These are phyloP conservation scores for Carcharodon carcharias DNA, from an alignment of 2,797 vertebrate species.

Conservation along the genomic window DNA sequence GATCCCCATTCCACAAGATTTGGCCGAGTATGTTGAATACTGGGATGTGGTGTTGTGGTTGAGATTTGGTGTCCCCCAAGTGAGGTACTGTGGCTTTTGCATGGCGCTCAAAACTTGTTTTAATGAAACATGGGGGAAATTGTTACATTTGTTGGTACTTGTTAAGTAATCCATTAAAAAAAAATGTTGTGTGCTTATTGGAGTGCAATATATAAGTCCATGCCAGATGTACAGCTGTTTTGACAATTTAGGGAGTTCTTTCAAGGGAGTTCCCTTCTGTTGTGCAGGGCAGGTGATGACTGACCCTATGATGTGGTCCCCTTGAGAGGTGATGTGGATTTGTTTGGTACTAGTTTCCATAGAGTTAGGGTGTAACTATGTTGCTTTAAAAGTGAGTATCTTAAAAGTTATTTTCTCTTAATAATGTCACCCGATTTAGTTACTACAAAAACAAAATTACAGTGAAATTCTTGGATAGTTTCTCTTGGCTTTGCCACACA, in stretches of 20 bases:
- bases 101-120: not conserved
- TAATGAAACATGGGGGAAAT: not conserved
- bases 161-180: not conserved
- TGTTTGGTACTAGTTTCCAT: slow-evolving; percentile 22
- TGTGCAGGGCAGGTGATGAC: not conserved
- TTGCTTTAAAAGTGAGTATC: not conserved
- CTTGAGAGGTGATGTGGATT: not conserved
- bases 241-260: not conserved
- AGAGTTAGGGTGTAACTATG: slow-evolving; percentile 22
- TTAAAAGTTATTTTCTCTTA: not conserved
- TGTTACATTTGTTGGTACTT: not conserved
- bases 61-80: not conserved
- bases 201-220: not conserved
- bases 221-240: not conserved
- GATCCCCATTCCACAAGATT: not conserved
- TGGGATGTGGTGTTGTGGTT: not conserved
- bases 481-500: not conserved
- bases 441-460: not conserved
- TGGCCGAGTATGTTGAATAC: not conserved
- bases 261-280: not conserved
- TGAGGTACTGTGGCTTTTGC: not conserved
- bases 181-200: not conserved
- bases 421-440: not conserved
- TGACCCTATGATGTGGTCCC: slow-evolving; percentile 11
- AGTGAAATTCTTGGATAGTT: not conserved